These are phyloP conservation scores for Lagocephalus sceleratus DNA, from an alignment of 2,797 vertebrate genomes.

Conservation along the genomic window DNA sequence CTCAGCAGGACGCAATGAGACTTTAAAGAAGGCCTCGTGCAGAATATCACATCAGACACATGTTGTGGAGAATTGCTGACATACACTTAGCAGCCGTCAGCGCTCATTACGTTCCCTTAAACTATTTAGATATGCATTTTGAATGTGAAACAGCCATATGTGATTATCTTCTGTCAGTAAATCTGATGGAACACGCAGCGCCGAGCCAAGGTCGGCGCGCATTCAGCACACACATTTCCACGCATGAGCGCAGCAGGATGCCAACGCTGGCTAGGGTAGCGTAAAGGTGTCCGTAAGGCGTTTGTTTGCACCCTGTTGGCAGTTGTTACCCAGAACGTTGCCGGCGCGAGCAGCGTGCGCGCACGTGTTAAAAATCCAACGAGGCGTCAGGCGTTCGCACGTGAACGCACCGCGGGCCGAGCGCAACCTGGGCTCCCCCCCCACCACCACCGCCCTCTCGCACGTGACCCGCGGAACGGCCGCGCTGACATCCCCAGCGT, in stretches of 20 bases:
- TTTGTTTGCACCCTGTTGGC: slow-evolving; percentile 37
- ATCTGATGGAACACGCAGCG: slow-evolving; percentile 26
- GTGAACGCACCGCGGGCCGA: slow-evolving; percentile 16
- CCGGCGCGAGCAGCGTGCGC: slow-evolving; percentile 17
- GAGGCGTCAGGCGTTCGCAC: slow-evolving; percentile 49
- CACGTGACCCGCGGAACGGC: slow-evolving; percentile 37
- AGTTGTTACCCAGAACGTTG: slow-evolving; percentile 12
- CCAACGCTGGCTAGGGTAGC: slow-evolving; percentile 14
- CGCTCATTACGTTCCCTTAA: slow-evolving; percentile 19
- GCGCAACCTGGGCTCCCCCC: slow-evolving; percentile 41
- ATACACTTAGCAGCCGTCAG: slow-evolving; percentile 21
- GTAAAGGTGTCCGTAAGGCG: background rate
- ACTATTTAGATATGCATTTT: slow-evolving; percentile 7
- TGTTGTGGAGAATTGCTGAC: slow-evolving; percentile 7
- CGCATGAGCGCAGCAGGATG: slow-evolving; percentile 16
- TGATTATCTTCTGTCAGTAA: slow-evolving; percentile 27
- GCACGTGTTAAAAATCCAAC: slow-evolving; percentile 36
- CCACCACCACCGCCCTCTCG: slow-evolving; percentile 43
- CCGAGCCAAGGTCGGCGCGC: slow-evolving; percentile 36
- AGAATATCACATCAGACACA: slow-evolving; percentile 4
- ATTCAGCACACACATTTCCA: slow-evolving; percentile 23
- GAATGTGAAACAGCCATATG: slow-evolving; percentile 24
- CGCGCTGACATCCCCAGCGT: slow-evolving; percentile 50
- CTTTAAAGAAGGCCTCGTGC: background rate
- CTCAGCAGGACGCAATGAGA: too few relatives aligned